Evolutionary conservation across 2,797 vertebrate species (phyloP), one percentile per base, ranked within the genome.

Genomic region (Intellagama lesueurii): DNA sequence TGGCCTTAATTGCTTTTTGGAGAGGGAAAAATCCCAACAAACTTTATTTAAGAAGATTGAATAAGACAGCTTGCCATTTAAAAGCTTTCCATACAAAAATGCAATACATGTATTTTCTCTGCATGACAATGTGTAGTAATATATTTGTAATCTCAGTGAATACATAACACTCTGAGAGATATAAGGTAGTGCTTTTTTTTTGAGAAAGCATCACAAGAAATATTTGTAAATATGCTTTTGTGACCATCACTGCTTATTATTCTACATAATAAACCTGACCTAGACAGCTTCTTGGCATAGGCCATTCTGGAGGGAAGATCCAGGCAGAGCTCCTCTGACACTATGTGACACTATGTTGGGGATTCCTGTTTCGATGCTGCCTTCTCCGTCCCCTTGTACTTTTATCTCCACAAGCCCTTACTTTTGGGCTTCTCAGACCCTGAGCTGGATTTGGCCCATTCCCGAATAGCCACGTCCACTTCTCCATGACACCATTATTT

Each of bases 1-100:
- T 91, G 78, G 56, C 82, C 89, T 95, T 92, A 93, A 92, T 93
- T 87, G 87, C 83, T 93, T 95, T 92, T 93, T 94, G 90, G 80
- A 94, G 94, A 86, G 77, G 94, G 94, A 90, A 80, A 94, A 95
- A 93, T n/a, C 92, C 75, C 81, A 81, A 60, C 94, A 91, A 85
- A 83, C 92, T 95, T 44, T 0, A 81, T 90, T 96, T 95, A 88
- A 93, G 89, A 92, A 88, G 79, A 64, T 85, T 90, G 90, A 68
- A 56, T 90, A 85, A 93, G 91, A 92, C 68, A 90, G 92, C 88
- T 85, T 35, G 16, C 24, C 68, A 83, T 91, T 91, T 47, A 5
- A 49, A 68, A 86, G 81, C 94, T 64, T 83, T 49, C 66, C 64
- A 66, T 89, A 90, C 28, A 88, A 87, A 94, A 85, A 90, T 94